Evolutionary conservation across 2,888 invertebrate genomes (phyloP).

Genomic region (Gandaritis pyraliata): DNA sequence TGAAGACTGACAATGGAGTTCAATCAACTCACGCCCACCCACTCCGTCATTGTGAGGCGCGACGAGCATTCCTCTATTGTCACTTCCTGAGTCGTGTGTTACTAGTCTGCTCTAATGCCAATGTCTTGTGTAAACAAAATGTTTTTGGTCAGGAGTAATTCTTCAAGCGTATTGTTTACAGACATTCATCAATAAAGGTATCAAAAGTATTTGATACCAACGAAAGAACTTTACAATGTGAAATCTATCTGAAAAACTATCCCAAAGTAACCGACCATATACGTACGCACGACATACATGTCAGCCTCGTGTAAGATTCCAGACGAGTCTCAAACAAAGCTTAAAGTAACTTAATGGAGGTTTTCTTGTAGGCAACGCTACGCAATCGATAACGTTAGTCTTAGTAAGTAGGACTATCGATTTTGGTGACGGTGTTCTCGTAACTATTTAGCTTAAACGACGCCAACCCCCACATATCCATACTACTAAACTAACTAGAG

Average conservation of each 20-base stretch:
- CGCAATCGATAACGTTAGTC: constrained; percentile 46
- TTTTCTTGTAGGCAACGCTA: constrained; percentile 43
- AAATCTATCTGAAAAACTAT: too few species aligned
- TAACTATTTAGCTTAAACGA: constrained; percentile 50
- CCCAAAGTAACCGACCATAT: too few species aligned
- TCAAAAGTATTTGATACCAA: background rate
- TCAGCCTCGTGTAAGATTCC: too few species aligned
- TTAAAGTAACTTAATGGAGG: constrained; percentile 21
- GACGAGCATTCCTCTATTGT: constrained; percentile 66
- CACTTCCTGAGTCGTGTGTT: constrained; percentile 59
- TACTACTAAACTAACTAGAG: constrained; percentile 38
- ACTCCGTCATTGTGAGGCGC: constrained; percentile 68
- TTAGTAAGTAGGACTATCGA: constrained; percentile 57
- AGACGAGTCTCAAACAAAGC: too few species aligned
- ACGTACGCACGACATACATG: too few species aligned
- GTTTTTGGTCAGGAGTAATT: background rate
- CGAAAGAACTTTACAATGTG: too few species aligned
- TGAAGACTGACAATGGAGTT: constrained; percentile 76
- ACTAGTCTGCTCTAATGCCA: constrained; percentile 24
- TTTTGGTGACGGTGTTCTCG: constrained; percentile 45
- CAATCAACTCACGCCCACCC: constrained; percentile 80
- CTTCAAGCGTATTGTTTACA: background rate
- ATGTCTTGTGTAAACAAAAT: constrained; percentile 24
- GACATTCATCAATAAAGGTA: background rate
- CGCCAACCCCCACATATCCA: constrained; percentile 37